Evolutionary conservation across 2,797 vertebrate genomes (phyloP).

Genomic region (Muraenolepis orangiensis): DNA sequence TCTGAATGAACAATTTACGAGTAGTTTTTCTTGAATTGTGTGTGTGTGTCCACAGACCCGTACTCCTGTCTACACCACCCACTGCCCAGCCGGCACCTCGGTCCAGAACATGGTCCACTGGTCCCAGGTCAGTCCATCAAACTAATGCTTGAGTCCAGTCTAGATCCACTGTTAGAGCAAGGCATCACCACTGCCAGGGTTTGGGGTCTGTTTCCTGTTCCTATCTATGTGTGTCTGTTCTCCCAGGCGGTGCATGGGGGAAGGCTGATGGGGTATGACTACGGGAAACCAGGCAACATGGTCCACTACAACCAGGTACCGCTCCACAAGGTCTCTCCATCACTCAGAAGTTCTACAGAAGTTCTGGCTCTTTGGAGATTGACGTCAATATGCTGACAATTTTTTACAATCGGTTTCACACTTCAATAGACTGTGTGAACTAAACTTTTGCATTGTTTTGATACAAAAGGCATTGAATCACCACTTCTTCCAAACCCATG

Average conservation of each 20-base stretch:
- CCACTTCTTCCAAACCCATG: too few relatives aligned
- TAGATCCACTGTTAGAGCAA: neutral
- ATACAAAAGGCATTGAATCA: too few relatives aligned
- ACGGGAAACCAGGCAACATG: conserved; percentile 70
- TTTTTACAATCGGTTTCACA: too few relatives aligned
- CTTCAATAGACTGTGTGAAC: too few relatives aligned
- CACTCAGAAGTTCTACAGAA: neutral
- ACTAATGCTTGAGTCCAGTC: too few relatives aligned
- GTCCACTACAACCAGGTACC: conserved; percentile 79
- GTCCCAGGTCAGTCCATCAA: conserved; percentile 67
- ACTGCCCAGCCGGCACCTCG: conserved; percentile 80
- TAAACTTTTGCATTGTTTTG: too few relatives aligned
- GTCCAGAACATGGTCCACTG: conserved; percentile 81
- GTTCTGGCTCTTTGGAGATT: neutral
- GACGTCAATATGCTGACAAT: neutral
- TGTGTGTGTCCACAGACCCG: conserved; percentile 55
- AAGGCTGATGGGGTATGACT: conserved; percentile 73
- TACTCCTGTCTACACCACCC: conserved; percentile 76
- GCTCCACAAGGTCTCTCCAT: neutral
- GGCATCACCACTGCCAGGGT: neutral
- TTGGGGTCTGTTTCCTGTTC: neutral
- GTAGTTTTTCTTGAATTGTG: too few relatives aligned
- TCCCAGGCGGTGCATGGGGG: conserved; percentile 60
- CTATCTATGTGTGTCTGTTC: neutral
- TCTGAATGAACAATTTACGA: too few relatives aligned